Base-by-base conservation (phyloP, 2,888 invertebrate species). In the Mesoligia furuncula region DNA sequence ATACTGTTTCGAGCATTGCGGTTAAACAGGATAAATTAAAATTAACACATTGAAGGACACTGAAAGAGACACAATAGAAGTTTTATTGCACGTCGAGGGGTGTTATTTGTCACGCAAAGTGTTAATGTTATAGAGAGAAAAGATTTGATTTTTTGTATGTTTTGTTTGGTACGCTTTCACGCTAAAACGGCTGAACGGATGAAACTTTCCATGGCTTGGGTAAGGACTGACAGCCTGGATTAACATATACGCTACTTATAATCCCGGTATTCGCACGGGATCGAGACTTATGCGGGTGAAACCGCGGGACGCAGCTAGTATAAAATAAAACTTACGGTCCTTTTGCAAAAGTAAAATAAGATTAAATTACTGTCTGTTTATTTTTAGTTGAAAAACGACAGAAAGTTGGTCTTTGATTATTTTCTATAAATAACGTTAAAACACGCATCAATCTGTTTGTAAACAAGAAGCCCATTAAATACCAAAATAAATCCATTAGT, bases 401-500 rank as follows among this genome's bases (percentile, higher is more conserved):
- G 31, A 20, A 77, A 77, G 64, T 64, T 45, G n/a, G n/a, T 27
- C 36, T 65, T 45, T 79, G n/a, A 51, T 9, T 15, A n/a, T 81
- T n/a, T 51, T 27, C n/a, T 42, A 65, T 42, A 42, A 36, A 59
- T 54, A 69, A 20, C 9, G 24, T 57, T 57, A 31, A n/a, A 39
- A 75, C 42, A 48, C 0, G 15, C 68, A 64, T 84, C 57, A 13
- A 67, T 20, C 8, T 79, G 20, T 42, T 27, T 62, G 61, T 62
- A 51, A 73, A 84, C 57, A 79, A 42, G 27, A 57, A 13, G 54
- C 66, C 69, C 64, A 62, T 73, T 65, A 70, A n/a, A 65, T 36
- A 51, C 39, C 20, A 42, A 81, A 80, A 73, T 78, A 73, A 68
- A 73, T 84, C n/a, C 54, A 48, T 73, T 69, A 31, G 36, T 7